Evolutionary conservation across 2,113 vertebrate genomes (phyloP), one percentile per base, ranked within the genome.

Genomic region (Aegithalos caudatus): DNA sequence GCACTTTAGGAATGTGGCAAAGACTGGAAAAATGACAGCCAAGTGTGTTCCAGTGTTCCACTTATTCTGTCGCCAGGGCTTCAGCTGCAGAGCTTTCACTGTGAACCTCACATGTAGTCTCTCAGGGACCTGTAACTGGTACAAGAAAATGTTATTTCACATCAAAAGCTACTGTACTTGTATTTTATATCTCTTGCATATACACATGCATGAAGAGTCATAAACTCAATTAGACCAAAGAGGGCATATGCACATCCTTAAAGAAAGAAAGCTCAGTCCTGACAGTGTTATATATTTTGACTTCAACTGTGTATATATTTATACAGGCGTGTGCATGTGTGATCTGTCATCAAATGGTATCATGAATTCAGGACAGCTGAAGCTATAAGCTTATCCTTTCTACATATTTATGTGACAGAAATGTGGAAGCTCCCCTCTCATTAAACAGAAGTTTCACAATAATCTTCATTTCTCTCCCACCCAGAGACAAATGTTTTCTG

Each of bases 351-450:
- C 92, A 56, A 81, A 92, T 67, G 69, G 77, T 66, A 92, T 62
- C 72, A 47, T 88, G 82, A 48, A 67, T 67, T 83, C 40, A 78
- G 76, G 90, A 92, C 79, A 93, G 93, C 82, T 94, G 92, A 93
- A 88, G 79, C 82, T 81, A 78, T 86, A 84, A 64, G 79, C 56
- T 94, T 86, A 95, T 87, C 28, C 84, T 87, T 92, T 87, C 78
- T 81, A 57, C 85, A 74, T 96, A 88, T 74, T 96, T 94, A 60
- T 79, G 65, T 93, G 92, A 90, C 76, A 94, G 92, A 93, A 96
- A 90, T 76, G 82, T 84, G 80, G 88, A 92, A 93, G 80, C 53
- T 79, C 48, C 83, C 47, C 42, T 90, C 82, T 65, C 47, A 88
- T 88, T 96, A 90, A 88, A 77, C 56, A 92, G 64, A 86, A 76